Conservation (phyloP, 30 jellyfish, hydroid and myxozoan species). For the Catostylus mosaicus region DNA sequence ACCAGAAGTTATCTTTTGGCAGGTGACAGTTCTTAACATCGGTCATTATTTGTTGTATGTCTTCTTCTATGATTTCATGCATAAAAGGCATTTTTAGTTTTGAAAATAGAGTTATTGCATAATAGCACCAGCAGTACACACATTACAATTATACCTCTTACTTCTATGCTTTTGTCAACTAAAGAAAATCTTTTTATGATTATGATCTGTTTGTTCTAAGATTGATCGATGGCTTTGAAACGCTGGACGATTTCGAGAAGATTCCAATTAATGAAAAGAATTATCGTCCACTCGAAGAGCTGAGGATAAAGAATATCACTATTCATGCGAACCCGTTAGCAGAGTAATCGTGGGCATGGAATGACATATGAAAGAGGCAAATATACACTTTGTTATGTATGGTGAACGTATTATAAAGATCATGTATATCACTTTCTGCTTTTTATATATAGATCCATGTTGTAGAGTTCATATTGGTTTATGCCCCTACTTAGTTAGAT, state of each 20-base stretch:
- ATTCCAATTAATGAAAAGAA: conserved; percentile 89
- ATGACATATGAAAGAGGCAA: too few relatives aligned
- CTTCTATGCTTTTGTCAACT: background rate
- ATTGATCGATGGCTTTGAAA: conserved; percentile 94
- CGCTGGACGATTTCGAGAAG: conserved; percentile 94
- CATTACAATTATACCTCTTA: too few relatives aligned
- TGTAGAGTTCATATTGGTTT: background rate
- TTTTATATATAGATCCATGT: background rate
- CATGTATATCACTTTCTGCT: background rate
- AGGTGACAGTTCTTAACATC: too few relatives aligned
- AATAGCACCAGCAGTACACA: too few relatives aligned
- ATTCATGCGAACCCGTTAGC: conserved; percentile 99
- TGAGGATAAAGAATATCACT: conserved; percentile 62
- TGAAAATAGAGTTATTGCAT: too few relatives aligned
- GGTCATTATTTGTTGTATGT: too few relatives aligned
- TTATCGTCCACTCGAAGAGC: conserved; percentile 86
- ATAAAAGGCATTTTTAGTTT: too few relatives aligned
- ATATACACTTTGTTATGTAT: background rate
- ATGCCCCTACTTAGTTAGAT: too few relatives aligned
- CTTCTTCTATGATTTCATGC: too few relatives aligned
- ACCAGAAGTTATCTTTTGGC: too few relatives aligned
- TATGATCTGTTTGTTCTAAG: conserved; percentile 36
- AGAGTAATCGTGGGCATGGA: conserved; percentile 33
- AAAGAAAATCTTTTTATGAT: background rate
- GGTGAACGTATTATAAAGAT: background rate